Evolutionary conservation across 1,140 invertebrate genomes (phyloP), one percentile per base, ranked within the genome.

Genomic region (Drosophila subobscura): DNA sequence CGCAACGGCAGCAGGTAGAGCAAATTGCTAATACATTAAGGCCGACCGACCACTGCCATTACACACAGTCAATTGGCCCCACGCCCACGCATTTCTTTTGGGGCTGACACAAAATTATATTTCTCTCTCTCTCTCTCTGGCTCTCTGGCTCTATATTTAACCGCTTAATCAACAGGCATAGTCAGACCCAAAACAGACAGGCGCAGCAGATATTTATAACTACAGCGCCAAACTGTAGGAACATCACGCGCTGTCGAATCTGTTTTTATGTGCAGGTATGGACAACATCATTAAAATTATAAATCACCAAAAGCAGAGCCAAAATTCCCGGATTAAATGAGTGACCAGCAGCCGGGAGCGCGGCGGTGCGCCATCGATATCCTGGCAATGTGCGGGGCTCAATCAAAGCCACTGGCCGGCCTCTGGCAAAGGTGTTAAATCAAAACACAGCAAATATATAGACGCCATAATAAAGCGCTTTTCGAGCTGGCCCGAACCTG

Each of bases 381-480:
- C n/a, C n/a, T 37, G 33, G 33, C 20, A 44, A 40, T 37, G 37
- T 57, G 42, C 8, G 14, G 16, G 8, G 52, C 47, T 42, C 56
- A 51, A 25, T 20, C 72, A 67, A 50, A 57, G 60, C 73, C 73
- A 58, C 65, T 83, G 54, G 16, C 16, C 0, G 16, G 0, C 16
- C 16, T 10, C 33, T 37, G 33, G 33, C 3, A 57, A 67, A 79
- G 60, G 77, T 81, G 80, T 74, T 86, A 80, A 85, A 81, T 86
- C 80, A 85, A 85, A 81, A 77, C 68, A 57, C 58, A 40, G 40
- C 50, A 77, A 77, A 33, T 60, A 50, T 71, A 71, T 81, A 74
- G 76, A 74, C 64, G 71, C 66, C 61, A 72, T 77, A 85, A 86
- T 86, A 85, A 85, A 85, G 64, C 77, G 51, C 58, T 63, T 76